A percentile compares a stretch with the other conserved stretches of the same genome.
Evolutionary conservation across 2,113 vertebrate species (phyloP).

Genomic region (Felis catus): F.catus_Fca126_mat1.0 CM031425.1:48047501-48048000

Average conservation of each 20-base stretch:
- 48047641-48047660: conserved; percentile 41
- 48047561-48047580: conserved; percentile 38
- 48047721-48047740: not conserved
- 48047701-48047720: conserved; percentile 50
- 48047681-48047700: conserved; percentile 46
- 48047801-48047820: not conserved
- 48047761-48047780: conserved; percentile 52
- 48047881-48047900: not conserved
- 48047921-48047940: not conserved
- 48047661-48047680: not conserved
- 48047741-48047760: conserved; percentile 41
- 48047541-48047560: conserved; percentile 60
- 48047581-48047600: conserved; percentile 1
- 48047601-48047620: conserved; percentile 27
- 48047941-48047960: not conserved
- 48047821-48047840: not conserved
- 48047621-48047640: conserved; percentile 24
- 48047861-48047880: not conserved
- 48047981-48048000: not conserved
- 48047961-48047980: not conserved
- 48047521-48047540: conserved; percentile 20
- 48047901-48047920: conserved; percentile 27
- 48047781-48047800: conserved; percentile 40
- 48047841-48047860: not conserved
- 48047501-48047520: conserved; percentile 13